Base-by-base conservation (phyloP, 1,140 invertebrate genomes). In the Pseudomyrmex cubaensis region DNA sequence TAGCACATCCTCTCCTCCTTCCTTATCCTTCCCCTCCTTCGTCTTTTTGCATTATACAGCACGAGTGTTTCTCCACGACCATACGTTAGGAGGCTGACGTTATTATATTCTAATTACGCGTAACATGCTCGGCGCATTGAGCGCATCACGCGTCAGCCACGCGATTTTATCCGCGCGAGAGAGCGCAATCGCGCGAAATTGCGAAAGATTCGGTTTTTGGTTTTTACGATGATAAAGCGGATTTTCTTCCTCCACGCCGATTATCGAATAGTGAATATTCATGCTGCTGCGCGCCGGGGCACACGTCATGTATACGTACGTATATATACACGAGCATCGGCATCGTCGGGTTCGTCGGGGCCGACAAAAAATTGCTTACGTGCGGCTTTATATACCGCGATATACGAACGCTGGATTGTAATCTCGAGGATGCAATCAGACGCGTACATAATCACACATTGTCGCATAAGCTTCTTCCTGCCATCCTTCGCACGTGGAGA, bases 401-500 rank as follows among this genome's bases (percentile, higher is more conserved):
- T 35, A 61, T 35, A 46, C 61, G 20, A 15, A 76, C 62, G 63
- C 69, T 56, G 35, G 50, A 57, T 46, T 70, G 17, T 54, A 57
- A 20, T 46, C 63, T 48, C 35, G 50, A 48, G 44, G 57, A 70
- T 46, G 25, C 63, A 69, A 67, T 77, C 48, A 50, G 35, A 20
- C 75, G 35, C n/a, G 35, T 57, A 20, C 25, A 44, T 57, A 78
- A 70, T 70, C 61, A 59, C 44, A 70, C 20, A 64, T 78, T 70
- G 76, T 70, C 76, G 64, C 70, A 75, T 64, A 20, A 12, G 35
- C 50, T 82, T 64, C 62, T 82, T 57, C 35, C 50, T 46, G 22
- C 48, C 50, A 82, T 75, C 70, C 59, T 76, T 74, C 57, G 46
- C 78, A 75, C 78, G 59, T 70, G 70, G 35, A 82, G 70, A 82